A percentile compares a stretch with the other conserved stretches of the same genome.
These are phyloP conservation scores for Altica lythri DNA, from an alignment of 2,888 invertebrate species.

Conservation along the genomic window DNA sequence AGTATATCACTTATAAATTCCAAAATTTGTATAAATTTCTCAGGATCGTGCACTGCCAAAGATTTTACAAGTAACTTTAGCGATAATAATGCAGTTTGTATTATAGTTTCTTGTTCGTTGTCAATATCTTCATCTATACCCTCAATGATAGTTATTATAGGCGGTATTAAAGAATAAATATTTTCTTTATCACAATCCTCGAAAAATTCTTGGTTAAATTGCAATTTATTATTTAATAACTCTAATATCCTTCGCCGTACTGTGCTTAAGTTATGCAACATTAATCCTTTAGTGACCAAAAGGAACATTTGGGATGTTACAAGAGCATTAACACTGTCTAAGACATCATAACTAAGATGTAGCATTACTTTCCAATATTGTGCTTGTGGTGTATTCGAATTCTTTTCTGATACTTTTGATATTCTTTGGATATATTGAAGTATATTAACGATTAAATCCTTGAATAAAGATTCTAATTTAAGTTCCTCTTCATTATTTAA, in stretches of 20 bases:
- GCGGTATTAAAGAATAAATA: constrained; percentile 65
- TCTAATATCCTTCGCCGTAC: constrained; percentile 85
- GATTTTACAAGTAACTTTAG: constrained; percentile 81
- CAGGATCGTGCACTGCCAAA: constrained; percentile 69
- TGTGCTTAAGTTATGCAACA: constrained; percentile 70
- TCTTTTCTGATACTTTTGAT: constrained; percentile 66
- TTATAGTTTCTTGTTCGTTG: constrained; percentile 70
- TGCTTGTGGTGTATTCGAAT: constrained; percentile 61
- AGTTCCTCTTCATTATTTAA: constrained; percentile 59
- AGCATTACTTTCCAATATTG: constrained; percentile 85
- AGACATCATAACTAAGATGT: constrained; percentile 76
- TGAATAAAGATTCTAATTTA: constrained; percentile 67
- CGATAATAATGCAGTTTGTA: constrained; percentile 82
- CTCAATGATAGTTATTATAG: constrained; percentile 65
- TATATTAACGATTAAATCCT: constrained; percentile 70
- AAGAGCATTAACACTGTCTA: constrained; percentile 80
- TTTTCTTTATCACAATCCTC: constrained; percentile 56
- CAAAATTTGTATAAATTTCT: constrained; percentile 72
- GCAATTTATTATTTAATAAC: constrained; percentile 79
- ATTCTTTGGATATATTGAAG: constrained; percentile 70
- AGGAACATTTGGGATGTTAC: constrained; percentile 81
- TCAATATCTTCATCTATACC: constrained; percentile 48
- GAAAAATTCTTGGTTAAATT: constrained; percentile 67
- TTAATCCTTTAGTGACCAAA: constrained; percentile 73
- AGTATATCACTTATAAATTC: constrained; percentile 69